Conservation (phyloP, 2,797 vertebrate species). For the Smutsia temminckii region DNA sequence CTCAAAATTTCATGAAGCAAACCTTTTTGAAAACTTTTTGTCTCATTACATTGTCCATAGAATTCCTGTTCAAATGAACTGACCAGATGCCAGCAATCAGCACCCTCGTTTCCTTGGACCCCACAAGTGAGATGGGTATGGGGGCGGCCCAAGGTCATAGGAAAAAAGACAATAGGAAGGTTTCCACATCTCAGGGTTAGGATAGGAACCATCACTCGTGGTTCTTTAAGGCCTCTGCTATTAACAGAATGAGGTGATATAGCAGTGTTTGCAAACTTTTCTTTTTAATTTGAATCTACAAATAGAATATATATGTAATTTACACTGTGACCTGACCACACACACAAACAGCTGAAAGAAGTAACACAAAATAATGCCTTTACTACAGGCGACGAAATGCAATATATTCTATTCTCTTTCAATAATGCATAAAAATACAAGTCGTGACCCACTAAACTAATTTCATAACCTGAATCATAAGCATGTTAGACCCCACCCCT, state of each 20-base stretch:
- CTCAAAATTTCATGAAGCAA: conserved; percentile 1
- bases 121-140: background rate
- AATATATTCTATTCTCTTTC: background rate
- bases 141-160: background rate
- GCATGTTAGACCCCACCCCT: background rate
- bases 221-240: background rate
- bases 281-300: background rate
- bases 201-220: background rate
- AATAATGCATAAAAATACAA: background rate
- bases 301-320: background rate
- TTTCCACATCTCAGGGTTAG: too few relatives aligned
- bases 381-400: background rate
- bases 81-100: background rate
- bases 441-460: background rate
- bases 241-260: background rate
- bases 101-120: background rate
- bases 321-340: background rate
- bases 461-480: background rate
- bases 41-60: background rate
- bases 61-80: background rate
- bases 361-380: background rate
- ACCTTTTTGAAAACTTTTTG: background rate
- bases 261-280: background rate
- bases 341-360: background rate
- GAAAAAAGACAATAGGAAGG: background rate